Evolutionary conservation across 1,140 invertebrate species (phyloP).

Genomic region (Panagrolaimus sp.): DNA sequence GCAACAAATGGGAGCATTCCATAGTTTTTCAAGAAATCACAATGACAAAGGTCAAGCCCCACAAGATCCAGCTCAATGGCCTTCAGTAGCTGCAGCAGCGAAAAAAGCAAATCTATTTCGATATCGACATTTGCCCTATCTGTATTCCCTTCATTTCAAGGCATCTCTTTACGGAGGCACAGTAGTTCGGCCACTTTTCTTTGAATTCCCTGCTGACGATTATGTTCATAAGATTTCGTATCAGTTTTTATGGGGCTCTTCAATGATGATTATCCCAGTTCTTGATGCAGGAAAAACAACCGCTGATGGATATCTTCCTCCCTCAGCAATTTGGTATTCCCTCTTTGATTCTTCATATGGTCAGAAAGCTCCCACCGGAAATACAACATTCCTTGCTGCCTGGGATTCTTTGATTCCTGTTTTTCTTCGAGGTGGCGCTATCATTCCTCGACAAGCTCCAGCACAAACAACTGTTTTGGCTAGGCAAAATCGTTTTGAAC

Average conservation of each 20-base stretch:
- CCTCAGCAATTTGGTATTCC: constrained; percentile 40
- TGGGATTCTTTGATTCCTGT: constrained; percentile 31
- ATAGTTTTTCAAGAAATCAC: constrained; percentile 64
- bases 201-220: constrained; percentile 37
- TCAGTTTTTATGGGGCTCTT: constrained; percentile 39
- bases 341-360: constrained; percentile 43
- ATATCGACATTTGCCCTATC: constrained; percentile 50
- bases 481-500: constrained; percentile 27
- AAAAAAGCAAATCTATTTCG: constrained; percentile 47
- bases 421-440: constrained; percentile 35
- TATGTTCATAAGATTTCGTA: constrained; percentile 20
- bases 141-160: constrained; percentile 40
- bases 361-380: constrained; percentile 20
- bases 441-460: constrained; percentile 22
- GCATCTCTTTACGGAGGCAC: constrained; percentile 28
- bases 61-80: constrained; percentile 51
- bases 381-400: constrained; percentile 32
- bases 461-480: constrained; percentile 21
- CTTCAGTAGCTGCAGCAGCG: constrained; percentile 43
- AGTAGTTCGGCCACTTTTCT: constrained; percentile 43
- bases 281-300: constrained; percentile 15
- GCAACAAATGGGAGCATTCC: constrained; percentile 59
- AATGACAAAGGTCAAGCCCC: constrained; percentile 28
- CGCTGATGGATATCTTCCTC: constrained; percentile 41
- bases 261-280: constrained; percentile 18